Percentiles rank a stretch among this genome's conserved stretches.
phyloP scores from a whole-genome alignment of 2,113 vertebrate species.

The Pteruthius melanotis region DNA sequence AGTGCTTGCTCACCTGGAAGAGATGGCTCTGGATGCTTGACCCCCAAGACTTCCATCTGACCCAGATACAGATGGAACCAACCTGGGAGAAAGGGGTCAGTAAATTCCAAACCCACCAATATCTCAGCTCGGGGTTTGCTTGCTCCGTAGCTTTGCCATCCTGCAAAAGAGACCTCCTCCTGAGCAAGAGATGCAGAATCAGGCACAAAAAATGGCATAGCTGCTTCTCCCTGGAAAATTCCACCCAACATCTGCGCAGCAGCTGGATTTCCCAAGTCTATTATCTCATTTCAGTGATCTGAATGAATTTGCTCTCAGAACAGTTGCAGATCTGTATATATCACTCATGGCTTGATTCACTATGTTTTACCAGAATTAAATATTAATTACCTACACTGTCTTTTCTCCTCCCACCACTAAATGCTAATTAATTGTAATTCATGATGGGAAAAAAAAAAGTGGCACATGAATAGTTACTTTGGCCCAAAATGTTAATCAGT shows the following conservation, averaged over 20 bases:
- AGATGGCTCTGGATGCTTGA: not conserved
- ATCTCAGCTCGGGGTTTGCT: not conserved
- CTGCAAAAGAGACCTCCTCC: not conserved
- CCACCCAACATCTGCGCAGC: constrained; percentile 41
- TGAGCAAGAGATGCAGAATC: not conserved
- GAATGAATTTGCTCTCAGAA: constrained; percentile 24
- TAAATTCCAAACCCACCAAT: not conserved
- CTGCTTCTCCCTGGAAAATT: constrained; percentile 43
- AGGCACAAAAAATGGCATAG: not conserved
- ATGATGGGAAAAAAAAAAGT: not conserved
- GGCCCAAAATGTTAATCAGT: not conserved
- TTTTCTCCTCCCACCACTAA: not conserved
- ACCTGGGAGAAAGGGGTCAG: not conserved
- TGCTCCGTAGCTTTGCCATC: not conserved
- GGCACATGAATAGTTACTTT: not conserved
- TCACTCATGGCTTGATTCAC: constrained; percentile 31
- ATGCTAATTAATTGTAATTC: constrained; percentile 12
- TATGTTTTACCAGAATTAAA: constrained; percentile 17
- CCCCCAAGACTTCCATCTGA: not conserved
- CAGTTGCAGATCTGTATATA: constrained; percentile 6
- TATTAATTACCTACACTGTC: constrained; percentile 5
- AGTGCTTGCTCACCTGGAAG: not conserved
- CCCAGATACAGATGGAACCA: not conserved
- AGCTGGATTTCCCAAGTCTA: constrained; percentile 42
- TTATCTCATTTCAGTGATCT: constrained; percentile 51